Percentiles rank a stretch among this genome's conserved stretches.
These are phyloP conservation scores for Rhagonycha lutea DNA, from an alignment of 2,888 invertebrate genomes.

Conservation along the genomic window DNA sequence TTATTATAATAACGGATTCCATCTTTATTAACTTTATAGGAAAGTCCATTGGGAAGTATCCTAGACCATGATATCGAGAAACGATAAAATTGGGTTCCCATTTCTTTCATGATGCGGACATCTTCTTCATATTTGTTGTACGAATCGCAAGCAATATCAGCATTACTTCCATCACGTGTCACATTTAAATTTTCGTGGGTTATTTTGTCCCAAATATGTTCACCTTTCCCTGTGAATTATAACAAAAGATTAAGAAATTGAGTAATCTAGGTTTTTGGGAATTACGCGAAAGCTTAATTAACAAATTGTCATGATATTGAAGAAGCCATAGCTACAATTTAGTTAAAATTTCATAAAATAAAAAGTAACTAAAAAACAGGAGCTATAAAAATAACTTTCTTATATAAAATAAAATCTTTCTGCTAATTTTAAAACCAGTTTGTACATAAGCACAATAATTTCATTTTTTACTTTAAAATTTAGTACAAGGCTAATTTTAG, in stretches of 20 bases:
- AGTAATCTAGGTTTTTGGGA: neutral
- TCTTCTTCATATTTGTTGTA: conserved; percentile 67
- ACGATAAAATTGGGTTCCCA: conserved; percentile 63
- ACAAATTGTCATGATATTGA: neutral
- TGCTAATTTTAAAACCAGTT: neutral
- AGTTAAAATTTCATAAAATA: neutral
- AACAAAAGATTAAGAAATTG: neutral
- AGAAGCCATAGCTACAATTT: neutral
- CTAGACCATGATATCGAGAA: conserved; percentile 71
- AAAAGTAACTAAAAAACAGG: neutral
- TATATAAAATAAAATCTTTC: neutral
- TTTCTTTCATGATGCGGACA: conserved; percentile 58
- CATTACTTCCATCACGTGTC: conserved; percentile 60
- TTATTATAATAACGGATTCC: conserved; percentile 68
- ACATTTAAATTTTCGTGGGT: conserved; percentile 58
- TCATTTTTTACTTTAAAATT: neutral
- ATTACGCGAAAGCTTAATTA: neutral
- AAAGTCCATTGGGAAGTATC: conserved; percentile 63
- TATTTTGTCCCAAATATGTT: conserved; percentile 70
- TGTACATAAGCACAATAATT: neutral
- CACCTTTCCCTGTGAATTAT: conserved; percentile 58
- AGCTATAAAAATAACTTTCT: neutral
- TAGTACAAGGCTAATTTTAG: neutral
- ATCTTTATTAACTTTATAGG: conserved; percentile 60
- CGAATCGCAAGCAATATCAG: conserved; percentile 68